Percentiles rank a stretch among this genome's conserved stretches.
Conservation (phyloP, 1,140 invertebrate genomes). For the Thereuonema tuberculata region DNA sequence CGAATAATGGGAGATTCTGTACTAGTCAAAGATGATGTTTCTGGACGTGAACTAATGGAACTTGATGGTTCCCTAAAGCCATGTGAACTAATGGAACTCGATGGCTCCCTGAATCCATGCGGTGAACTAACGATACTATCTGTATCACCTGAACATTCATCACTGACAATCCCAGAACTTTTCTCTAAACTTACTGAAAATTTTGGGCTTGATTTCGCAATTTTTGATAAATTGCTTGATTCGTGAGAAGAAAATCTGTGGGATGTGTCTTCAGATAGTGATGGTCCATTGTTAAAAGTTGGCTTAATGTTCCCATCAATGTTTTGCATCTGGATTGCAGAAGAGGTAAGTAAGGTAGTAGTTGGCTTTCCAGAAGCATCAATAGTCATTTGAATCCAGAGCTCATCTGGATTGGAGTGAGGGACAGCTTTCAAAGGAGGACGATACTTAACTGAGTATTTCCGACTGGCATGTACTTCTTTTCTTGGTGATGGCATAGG, state of each 20-base stretch:
- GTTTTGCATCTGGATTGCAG: background rate
- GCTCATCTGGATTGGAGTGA: background rate
- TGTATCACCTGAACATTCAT: background rate
- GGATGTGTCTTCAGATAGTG: no score
- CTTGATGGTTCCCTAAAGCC: conserved; percentile 12
- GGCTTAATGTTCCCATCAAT: background rate
- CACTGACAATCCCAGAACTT: background rate
- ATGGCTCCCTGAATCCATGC: conserved; percentile 44
- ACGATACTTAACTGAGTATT: conserved; percentile 6
- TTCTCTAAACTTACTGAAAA: background rate
- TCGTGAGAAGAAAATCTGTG: no score
- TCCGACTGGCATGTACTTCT: conserved; percentile 3
- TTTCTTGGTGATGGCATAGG: background rate
- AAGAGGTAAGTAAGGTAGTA: background rate
- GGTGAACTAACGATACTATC: background rate
- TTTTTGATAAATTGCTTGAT: no score
- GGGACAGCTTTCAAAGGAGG: background rate
- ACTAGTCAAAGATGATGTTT: conserved; percentile 54
- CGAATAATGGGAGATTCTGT: background rate
- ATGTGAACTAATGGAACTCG: conserved; percentile 43
- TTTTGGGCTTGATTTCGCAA: background rate
- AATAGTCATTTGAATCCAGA: background rate
- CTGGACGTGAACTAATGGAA: conserved; percentile 41
- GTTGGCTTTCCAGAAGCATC: background rate
- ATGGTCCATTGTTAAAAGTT: no score